Percentiles rank a stretch among this genome's conserved stretches.
Evolutionary conservation across 2,113 vertebrate genomes (phyloP).

Genomic region (Petroica traversi): DNA sequence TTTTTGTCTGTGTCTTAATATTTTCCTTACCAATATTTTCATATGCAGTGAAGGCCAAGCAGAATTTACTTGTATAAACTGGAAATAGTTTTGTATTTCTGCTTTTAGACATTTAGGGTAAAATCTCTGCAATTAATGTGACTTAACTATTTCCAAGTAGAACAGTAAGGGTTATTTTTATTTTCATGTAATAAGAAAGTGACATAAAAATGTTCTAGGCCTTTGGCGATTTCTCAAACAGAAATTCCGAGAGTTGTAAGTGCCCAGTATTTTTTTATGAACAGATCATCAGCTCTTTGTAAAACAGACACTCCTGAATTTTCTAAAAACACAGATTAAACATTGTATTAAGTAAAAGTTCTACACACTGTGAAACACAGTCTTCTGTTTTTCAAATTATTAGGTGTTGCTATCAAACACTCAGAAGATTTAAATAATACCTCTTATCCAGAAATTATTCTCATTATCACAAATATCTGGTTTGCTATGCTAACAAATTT

Average conservation of each 20-base stretch:
- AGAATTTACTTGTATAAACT: neutral
- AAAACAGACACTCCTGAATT: neutral
- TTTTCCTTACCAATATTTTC: neutral
- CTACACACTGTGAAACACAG: neutral
- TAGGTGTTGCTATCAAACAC: neutral
- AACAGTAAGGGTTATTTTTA: neutral
- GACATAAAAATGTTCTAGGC: neutral
- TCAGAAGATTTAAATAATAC: conserved; percentile 4
- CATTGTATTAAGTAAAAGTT: neutral
- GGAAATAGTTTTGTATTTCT: neutral
- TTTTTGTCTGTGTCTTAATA: neutral
- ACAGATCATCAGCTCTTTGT: neutral
- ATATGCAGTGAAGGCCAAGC: neutral
- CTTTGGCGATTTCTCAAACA: neutral
- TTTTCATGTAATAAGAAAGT: neutral
- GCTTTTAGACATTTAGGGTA: neutral
- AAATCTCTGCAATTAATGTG: neutral
- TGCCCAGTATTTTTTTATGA: neutral
- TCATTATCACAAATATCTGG: neutral
- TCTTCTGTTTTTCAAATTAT: neutral
- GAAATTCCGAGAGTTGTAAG: neutral
- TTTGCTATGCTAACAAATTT: neutral
- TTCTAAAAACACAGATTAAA: neutral
- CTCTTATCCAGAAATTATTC: neutral
- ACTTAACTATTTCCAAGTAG: neutral